Evolutionary conservation across 2,797 vertebrate species (phyloP), one percentile per base, ranked within the genome.

Genomic region (Antennarius maculatus): DNA sequence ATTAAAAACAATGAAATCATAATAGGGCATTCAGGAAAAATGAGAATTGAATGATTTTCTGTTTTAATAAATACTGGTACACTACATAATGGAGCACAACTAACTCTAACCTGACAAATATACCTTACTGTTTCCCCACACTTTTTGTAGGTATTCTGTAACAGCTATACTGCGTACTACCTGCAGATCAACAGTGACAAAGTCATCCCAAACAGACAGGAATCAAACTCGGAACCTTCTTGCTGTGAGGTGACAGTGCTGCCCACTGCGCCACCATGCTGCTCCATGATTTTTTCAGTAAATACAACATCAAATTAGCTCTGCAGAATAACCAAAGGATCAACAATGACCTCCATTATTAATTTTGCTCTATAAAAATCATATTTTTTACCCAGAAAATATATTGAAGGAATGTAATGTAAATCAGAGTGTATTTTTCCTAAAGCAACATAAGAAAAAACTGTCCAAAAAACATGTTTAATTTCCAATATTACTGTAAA

Each of bases 231-330:
- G 23, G 23, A 23, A 23, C 23, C 23, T 23, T 23, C 23, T 23
- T 23, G 37, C 37, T 39, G 37, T 39, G 37, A 3, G 7, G 7
- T 39, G 23, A 23, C 23, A 23, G 23, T 23, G 23, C 23, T 23
- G 2, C 23, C 23, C 23, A 23, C 2, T 23, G 37, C 11, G 37
- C 11, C 2, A 15, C 15, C 4, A 43, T 43, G 3, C 4, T 15
- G 14, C 4, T 4, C 27, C 63, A 41, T 23, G 9, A 46, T 11
- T 39, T 50, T 62, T 59, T 49, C 29, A 68, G 15, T 39, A 14
- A 61, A 56, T 50, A 55, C 56, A 28, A 29, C 52, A 56, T 61
- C 0, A 51, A 34, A 66, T 62, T 7, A 45, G 37, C 17, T 4
- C 17, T 17, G 3, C 8, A 16, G 23, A 17, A 50, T 39, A 39